phyloP scores from a whole-genome alignment of 2,797 vertebrate genomes.

The Chromobotia macracanthus region DNA sequence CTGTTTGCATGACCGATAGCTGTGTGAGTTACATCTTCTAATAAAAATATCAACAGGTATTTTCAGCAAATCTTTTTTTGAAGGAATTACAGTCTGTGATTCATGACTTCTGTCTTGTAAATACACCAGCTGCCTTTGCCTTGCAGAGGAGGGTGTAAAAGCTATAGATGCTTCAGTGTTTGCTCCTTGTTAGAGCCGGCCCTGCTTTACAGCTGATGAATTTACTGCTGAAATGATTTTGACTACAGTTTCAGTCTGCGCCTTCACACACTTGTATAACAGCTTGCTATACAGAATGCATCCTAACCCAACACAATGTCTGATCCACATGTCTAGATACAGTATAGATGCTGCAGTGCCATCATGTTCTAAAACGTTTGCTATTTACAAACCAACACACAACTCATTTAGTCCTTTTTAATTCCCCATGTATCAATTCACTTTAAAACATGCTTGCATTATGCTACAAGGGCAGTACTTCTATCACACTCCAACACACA shows the following conservation, averaged over 20 bases:
- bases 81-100: slow-evolving; percentile 23
- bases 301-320: background rate
- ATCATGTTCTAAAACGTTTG: background rate
- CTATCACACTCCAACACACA: slow-evolving; percentile 11
- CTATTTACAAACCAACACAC: slow-evolving; percentile 20
- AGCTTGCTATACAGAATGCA: background rate
- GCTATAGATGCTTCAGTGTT: slow-evolving; percentile 49
- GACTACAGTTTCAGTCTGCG: slow-evolving; percentile 6
- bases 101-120: slow-evolving; percentile 4
- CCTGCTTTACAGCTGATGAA: slow-evolving; percentile 33
- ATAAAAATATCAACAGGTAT: slow-evolving; percentile 32
- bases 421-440: slow-evolving; percentile 8
- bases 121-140: background rate
- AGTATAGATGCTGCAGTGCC: background rate
- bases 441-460: slow-evolving; percentile 9
- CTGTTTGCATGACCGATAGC: slow-evolving; percentile 7
- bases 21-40: slow-evolving; percentile 4
- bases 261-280: slow-evolving; percentile 5
- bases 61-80: slow-evolving; percentile 24
- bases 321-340: background rate
- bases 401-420: background rate
- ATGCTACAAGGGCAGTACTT: slow-evolving; percentile 9
- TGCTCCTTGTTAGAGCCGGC: slow-evolving; percentile 43
- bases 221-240: slow-evolving; percentile 38
- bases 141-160: slow-evolving; percentile 46